Conservation (phyloP, 1,140 invertebrate species). For the Drosophila tristis region DNA sequence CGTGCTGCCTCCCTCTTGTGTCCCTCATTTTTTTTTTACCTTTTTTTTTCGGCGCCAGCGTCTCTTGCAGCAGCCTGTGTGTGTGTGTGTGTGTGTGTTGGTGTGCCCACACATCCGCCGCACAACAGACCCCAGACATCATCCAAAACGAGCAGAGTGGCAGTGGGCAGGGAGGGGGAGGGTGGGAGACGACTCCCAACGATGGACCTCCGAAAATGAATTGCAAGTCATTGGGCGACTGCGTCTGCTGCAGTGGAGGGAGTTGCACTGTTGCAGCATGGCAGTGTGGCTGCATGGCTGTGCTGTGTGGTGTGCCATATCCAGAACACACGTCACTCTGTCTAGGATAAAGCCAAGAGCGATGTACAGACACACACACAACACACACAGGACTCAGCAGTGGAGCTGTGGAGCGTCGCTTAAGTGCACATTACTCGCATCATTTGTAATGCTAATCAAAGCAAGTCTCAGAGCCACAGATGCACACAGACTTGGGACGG, state of each 20-base stretch:
- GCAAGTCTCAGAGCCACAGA: conserved; percentile 25
- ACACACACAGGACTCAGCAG: conserved; percentile 22
- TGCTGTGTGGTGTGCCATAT: conserved; percentile 52
- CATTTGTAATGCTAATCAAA: conserved; percentile 83
- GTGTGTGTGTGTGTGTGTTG: not conserved
- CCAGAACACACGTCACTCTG: conserved; percentile 82
- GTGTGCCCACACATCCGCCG: conserved; percentile 59
- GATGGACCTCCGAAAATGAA: conserved; percentile 71
- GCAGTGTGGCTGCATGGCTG: too few relatives aligned
- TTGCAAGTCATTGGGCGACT: conserved; percentile 72
- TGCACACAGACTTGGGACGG: not conserved
- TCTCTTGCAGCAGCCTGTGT: conserved; percentile 28
- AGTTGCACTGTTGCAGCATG: too few relatives aligned
- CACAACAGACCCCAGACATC: conserved; percentile 28
- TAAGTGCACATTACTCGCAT: conserved; percentile 82
- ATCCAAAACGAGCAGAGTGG: too few relatives aligned
- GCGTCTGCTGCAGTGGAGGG: too few relatives aligned
- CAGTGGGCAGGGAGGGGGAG: not conserved
- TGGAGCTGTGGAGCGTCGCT: conserved; percentile 38
- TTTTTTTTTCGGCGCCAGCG: conserved; percentile 53
- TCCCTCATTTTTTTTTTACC: not conserved
- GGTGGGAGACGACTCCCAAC: conserved; percentile 10
- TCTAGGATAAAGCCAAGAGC: conserved; percentile 73
- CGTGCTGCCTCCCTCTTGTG: conserved; percentile 7
- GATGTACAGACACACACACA: conserved; percentile 12